Conservation (phyloP, 2,113 vertebrate genomes). For the Phylloscopus whistleri region DNA sequence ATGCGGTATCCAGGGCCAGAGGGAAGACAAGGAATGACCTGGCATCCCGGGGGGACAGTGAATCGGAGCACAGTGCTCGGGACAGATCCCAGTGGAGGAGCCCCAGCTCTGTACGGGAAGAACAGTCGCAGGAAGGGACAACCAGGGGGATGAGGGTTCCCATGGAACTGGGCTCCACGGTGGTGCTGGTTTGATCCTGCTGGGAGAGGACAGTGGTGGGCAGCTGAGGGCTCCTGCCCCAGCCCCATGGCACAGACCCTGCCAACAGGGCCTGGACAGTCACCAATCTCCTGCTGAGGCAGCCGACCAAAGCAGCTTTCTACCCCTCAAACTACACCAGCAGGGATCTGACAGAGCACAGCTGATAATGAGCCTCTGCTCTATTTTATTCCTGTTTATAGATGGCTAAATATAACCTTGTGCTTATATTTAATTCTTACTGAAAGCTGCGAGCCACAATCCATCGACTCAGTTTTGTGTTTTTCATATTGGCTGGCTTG, state of each 20-base stretch:
- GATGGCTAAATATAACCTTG: constrained; percentile 20
- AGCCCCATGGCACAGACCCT: not conserved
- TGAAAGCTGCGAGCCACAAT: not conserved
- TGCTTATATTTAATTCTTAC: constrained; percentile 1
- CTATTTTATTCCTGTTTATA: not conserved
- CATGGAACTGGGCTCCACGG: not conserved
- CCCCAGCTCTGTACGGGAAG: not conserved
- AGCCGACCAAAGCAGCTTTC: not conserved
- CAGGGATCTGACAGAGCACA: not conserved
- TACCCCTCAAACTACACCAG: not conserved
- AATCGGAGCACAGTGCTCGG: not conserved
- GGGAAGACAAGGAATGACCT: not conserved
- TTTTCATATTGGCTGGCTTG: not conserved
- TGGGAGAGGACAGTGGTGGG: accelerated
- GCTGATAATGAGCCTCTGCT: not conserved
- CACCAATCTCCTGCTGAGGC: not conserved
- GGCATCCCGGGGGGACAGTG: not conserved
- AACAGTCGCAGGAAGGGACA: not conserved
- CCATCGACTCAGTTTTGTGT: not conserved
- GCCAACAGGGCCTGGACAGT: not conserved
- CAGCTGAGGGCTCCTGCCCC: not conserved
- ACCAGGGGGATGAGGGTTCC: not conserved
- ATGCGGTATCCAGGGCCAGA: not conserved
- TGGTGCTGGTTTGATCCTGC: accelerated
- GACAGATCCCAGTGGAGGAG: not conserved